Evolutionary conservation across 1,140 invertebrate species (phyloP), one percentile per base, ranked within the genome.

Genomic region (Zophobas atratus): DNA sequence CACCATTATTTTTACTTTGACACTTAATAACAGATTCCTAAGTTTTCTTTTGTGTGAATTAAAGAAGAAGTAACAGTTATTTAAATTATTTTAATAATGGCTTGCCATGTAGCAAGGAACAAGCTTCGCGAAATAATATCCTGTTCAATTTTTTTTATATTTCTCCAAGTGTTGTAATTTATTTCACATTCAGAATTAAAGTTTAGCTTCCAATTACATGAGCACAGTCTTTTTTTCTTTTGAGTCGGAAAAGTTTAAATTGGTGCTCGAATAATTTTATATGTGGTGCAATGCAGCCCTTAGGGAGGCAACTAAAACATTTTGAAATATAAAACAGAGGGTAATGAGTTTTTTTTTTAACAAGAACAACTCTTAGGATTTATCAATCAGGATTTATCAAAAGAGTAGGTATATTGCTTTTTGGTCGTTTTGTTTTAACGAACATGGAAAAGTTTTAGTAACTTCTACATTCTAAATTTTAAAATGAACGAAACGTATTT

Each of bases 1-100:
- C 20, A 67, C 39, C 60, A 67, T 43, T 67, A 67, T 67, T 39
- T 36, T 41, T 67, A 67, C 43, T 67, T 38, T 67, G 39, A 43
- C 39, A 67, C 60, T 32, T 67, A 67, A 43, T 67, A 41, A 67
- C 38, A 39, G 60, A 67, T 33, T 36, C 43, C 39, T 43, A 67
- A 67, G 60, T 46, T 67, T 43, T 38, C 6, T 8, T 67, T 67
- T 67, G 35, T 43, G 60, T 8, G 60, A 67, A 60, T 36, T 60
- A 60, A 0, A 32, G 6, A 67, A 67, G 43, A 67, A 67, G 38
- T 41, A 46, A 67, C 39, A 43, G 20, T 41, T 48, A 6, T 4
- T 32, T 63, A 32, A 67, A 67, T 67, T 43, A 41, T 43, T 67
- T 67, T 43, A 43, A 33, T 34, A 63, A 63, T 51, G 49, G 6